A percentile compares a stretch with the other conserved stretches of the same genome.
phyloP scores from a whole-genome alignment of 2,797 vertebrate species.

The Rhyacichthys aspro region DNA sequence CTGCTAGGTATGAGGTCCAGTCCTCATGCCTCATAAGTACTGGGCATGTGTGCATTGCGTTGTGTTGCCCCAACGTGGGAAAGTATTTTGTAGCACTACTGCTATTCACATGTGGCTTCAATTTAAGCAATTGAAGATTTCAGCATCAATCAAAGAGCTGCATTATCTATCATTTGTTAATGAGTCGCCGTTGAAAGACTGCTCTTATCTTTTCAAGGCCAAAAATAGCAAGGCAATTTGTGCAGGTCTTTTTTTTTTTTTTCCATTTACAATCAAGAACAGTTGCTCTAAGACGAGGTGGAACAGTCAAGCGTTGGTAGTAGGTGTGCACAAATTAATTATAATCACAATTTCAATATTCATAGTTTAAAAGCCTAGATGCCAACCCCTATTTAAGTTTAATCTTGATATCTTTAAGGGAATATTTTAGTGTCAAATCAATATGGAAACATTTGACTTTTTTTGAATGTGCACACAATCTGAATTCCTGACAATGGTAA shows the following conservation, averaged over 20 bases:
- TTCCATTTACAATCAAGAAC: conserved; percentile 66
- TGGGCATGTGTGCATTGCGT: conserved; percentile 32
- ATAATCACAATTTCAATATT: not conserved
- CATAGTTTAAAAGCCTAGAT: too few relatives aligned
- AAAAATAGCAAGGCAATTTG: conserved; percentile 74
- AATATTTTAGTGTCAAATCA: too few relatives aligned
- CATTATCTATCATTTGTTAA: conserved; percentile 80
- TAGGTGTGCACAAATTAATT: not conserved
- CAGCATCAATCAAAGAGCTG: conserved; percentile 52
- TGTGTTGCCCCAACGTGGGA: conserved; percentile 71
- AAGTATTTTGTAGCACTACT: conserved; percentile 72
- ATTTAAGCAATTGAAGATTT: conserved; percentile 74
- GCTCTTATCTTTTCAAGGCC: conserved; percentile 72
- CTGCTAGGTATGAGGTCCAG: conserved; percentile 54
- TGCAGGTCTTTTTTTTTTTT: conserved; percentile 50
- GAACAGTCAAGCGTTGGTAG: conserved; percentile 40
- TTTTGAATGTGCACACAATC: too few relatives aligned
- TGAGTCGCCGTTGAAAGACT: conserved; percentile 62
- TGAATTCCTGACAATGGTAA: too few relatives aligned
- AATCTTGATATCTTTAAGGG: too few relatives aligned
- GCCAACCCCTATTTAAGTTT: too few relatives aligned
- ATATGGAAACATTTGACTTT: too few relatives aligned
- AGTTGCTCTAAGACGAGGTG: conserved; percentile 60
- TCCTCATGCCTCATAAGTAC: conserved; percentile 64
- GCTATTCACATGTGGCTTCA: conserved; percentile 80